phyloP scores from a whole-genome alignment of 1,140 invertebrate species.

The Anastrepha ludens region DNA sequence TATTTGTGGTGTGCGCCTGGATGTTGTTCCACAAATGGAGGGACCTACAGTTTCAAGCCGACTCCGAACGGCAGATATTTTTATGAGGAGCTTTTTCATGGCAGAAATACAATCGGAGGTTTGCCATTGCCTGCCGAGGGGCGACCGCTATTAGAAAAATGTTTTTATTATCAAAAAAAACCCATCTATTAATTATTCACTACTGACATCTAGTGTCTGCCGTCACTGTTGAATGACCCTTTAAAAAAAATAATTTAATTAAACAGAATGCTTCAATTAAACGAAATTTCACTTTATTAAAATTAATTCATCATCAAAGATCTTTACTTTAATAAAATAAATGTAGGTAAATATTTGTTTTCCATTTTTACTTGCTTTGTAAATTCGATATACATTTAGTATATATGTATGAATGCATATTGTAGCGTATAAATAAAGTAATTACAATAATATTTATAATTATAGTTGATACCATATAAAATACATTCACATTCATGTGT shows the following conservation, averaged over 20 bases:
- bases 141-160: too few relatives aligned
- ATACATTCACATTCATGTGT: slow-evolving; percentile 16
- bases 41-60: too few relatives aligned
- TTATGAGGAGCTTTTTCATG: too few relatives aligned
- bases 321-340: slow-evolving; percentile 44
- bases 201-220: too few relatives aligned
- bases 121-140: too few relatives aligned
- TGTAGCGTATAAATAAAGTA: slow-evolving; percentile 39
- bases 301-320: slow-evolving; percentile 43
- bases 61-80: too few relatives aligned
- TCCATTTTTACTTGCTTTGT: background rate
- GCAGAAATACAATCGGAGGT: too few relatives aligned
- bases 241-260: background rate
- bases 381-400: slow-evolving; percentile 47
- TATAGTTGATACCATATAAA: slow-evolving; percentile 38
- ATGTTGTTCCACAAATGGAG: too few relatives aligned
- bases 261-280: background rate
- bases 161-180: too few relatives aligned
- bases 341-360: slow-evolving; percentile 46
- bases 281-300: slow-evolving; percentile 43
- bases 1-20: too few relatives aligned
- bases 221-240: too few relatives aligned
- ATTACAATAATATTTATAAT: slow-evolving; percentile 29
- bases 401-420: slow-evolving; percentile 21
- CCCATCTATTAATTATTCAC: too few relatives aligned